Evolutionary conservation across 2,888 invertebrate genomes (phyloP).

Genomic region (Euzetes globulus): DNA sequence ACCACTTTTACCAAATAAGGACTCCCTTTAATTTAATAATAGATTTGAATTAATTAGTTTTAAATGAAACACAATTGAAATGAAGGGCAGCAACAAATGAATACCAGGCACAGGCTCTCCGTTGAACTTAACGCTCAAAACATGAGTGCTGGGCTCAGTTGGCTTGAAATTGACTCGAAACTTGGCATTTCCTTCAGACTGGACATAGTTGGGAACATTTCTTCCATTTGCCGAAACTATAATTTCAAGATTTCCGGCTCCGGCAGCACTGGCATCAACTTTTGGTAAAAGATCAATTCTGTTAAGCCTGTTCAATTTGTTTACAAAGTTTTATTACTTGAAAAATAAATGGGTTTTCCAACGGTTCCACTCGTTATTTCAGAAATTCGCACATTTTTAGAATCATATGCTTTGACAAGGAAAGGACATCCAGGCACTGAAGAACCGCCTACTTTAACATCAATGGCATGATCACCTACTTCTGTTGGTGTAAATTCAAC

Average conservation of each 20-base stretch:
- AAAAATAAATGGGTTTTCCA: conserved; percentile 86
- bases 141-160: conserved; percentile 73
- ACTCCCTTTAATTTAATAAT: conserved; percentile 59
- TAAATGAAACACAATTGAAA: no score
- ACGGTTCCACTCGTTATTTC: conserved; percentile 79
- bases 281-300: conserved; percentile 38
- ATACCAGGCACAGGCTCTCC: conserved; percentile 61
- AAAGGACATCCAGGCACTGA: conserved; percentile 93
- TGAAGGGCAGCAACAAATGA: no score
- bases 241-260: conserved; percentile 93
- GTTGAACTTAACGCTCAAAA: conserved; percentile 50
- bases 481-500: conserved; percentile 70
- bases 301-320: conserved; percentile 2
- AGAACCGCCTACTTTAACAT: conserved; percentile 61
- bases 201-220: conserved; percentile 96
- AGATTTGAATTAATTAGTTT: no score
- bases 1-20: conserved; percentile 86
- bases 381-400: conserved; percentile 84
- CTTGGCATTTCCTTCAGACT: conserved; percentile 91
- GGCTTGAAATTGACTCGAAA: conserved; percentile 93
- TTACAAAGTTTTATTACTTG: conserved; percentile 55
- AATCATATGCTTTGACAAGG: conserved; percentile 89
- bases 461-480: conserved; percentile 88
- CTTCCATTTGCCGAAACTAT: conserved; percentile 92
- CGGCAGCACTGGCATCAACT: conserved; percentile 59